A percentile compares a stretch with the other conserved stretches of the same genome.
phyloP scores from a whole-genome alignment of 2,113 vertebrate species.

The Mesoclemmys tuberculata region DNA sequence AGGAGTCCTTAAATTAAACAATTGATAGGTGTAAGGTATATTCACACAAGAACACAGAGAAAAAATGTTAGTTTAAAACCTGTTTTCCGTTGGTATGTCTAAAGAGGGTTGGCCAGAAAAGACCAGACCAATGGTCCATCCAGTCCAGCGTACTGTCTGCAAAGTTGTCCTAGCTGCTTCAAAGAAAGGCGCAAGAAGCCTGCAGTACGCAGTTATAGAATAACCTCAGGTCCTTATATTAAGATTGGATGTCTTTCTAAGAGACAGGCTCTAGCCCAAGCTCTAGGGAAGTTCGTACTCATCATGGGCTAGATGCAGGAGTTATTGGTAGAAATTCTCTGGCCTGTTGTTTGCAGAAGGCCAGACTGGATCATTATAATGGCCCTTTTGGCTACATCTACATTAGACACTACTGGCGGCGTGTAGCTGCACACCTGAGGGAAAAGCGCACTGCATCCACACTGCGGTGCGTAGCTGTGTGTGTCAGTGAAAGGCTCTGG shows the following conservation, averaged over 20 bases:
- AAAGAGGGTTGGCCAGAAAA: neutral
- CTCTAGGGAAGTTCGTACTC: neutral
- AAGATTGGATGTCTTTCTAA: neutral
- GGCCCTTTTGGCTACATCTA: neutral
- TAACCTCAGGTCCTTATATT: neutral
- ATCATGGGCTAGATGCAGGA: slow-evolving; percentile 8
- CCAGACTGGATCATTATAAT: slow-evolving; percentile 1
- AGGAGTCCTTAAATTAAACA: neutral
- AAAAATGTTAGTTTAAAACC: neutral
- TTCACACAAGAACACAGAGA: neutral
- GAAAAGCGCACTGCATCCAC: too few relatives aligned
- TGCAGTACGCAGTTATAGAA: neutral
- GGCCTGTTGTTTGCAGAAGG: neutral
- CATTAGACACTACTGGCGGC: neutral
- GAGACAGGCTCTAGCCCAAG: neutral
- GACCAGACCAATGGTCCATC: neutral
- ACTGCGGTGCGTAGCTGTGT: neutral
- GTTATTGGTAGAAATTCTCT: slow-evolving; percentile 32
- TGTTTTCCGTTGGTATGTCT: neutral
- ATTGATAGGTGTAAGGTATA: neutral
- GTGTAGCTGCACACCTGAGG: too few relatives aligned
- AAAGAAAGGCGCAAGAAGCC: neutral
- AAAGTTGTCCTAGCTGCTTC: neutral
- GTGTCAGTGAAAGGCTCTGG: neutral
- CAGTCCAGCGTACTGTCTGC: neutral